Evolutionary conservation across 2,797 vertebrate genomes (phyloP), one percentile per base, ranked within the genome.

Genomic region (Cercopithecus diana): DNA sequence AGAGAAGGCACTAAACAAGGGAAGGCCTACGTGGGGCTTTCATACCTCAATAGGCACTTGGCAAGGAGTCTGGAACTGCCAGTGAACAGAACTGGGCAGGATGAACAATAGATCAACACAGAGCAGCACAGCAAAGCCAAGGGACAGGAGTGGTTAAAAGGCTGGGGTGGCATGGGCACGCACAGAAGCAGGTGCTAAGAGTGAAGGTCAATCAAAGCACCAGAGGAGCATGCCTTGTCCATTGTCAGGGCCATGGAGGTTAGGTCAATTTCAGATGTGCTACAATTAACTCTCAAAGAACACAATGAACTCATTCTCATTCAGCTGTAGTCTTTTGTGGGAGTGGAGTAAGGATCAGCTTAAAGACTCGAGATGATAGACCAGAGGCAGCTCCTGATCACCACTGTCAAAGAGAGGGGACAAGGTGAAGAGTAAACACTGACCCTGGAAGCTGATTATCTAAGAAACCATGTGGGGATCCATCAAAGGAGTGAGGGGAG

Each of bases 101-200:
- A 3, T 0, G 7, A 14, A 39, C 12, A 0, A 20, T 28, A 22
- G 22, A 10, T n/a, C 12, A 13, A 0, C 1, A 15, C 52, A 26
- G 41, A 89, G 58, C 0, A 0, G 5, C 0, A 1, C 4, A 15
- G 24, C 45, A 52, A 4, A 7, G 13, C 24, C 20, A 1, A 48
- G 72, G 11, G 36, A 15, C 26, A 13, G 10, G 39, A 6, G 11
- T 12, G 6, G 41, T 20, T 72, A 36, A 1, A 28, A 33, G 64
- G 3, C 5, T 1, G 8, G 55, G n/a, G 43, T 4, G 13, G 33
- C 4, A 5, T 17, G 3, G 2, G 45, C 15, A 39, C 10, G 17
- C 41, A 33, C 19, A 89, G 48, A 33, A 36, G 26, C 24, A 36
- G 13, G 43, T n/a, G 45, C 77, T 61, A 7, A 24, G 8, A n/a